phyloP scores from a whole-genome alignment of 1,140 invertebrate species.

The Varroa destructor region DNA sequence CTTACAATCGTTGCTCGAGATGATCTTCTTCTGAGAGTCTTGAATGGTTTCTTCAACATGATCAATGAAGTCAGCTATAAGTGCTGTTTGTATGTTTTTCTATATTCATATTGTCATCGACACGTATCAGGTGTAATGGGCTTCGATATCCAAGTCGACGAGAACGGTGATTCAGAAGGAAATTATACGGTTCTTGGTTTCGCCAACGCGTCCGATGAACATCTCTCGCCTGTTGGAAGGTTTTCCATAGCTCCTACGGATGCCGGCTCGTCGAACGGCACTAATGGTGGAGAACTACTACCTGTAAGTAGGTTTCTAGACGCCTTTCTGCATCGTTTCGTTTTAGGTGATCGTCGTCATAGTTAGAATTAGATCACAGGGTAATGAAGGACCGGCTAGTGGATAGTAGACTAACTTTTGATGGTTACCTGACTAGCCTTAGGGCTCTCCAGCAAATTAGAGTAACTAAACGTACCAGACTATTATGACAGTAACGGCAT shows the following conservation, averaged over 20 bases:
- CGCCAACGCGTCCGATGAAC: conserved; percentile 7
- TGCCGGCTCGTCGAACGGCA: conserved; percentile 56
- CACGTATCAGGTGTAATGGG: conserved; percentile 45
- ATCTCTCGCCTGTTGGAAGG: conserved; percentile 3
- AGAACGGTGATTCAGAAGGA: conserved; percentile 73
- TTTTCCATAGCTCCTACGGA: conserved; percentile 42
- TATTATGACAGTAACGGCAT: too few relatives aligned
- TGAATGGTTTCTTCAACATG: too few relatives aligned
- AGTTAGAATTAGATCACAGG: too few relatives aligned
- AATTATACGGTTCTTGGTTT: conserved; percentile 67
- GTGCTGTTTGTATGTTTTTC: not conserved
- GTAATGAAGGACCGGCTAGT: too few relatives aligned
- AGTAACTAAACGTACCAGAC: too few relatives aligned
- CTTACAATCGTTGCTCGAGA: too few relatives aligned
- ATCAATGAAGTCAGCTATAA: too few relatives aligned
- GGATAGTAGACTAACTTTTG: too few relatives aligned
- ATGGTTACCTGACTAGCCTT: too few relatives aligned
- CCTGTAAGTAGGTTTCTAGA: conserved; percentile 39
- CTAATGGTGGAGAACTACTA: conserved; percentile 47
- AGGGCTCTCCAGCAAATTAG: too few relatives aligned
- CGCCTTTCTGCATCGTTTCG: not conserved
- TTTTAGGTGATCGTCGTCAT: too few relatives aligned
- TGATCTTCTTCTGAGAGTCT: too few relatives aligned
- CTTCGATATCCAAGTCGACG: conserved; percentile 62
- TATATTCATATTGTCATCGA: not conserved